Percentiles rank a stretch among this genome's conserved stretches.
Evolutionary conservation across 2,797 vertebrate species (phyloP).

Genomic region (Tympanoctomys barrerae): DNA sequence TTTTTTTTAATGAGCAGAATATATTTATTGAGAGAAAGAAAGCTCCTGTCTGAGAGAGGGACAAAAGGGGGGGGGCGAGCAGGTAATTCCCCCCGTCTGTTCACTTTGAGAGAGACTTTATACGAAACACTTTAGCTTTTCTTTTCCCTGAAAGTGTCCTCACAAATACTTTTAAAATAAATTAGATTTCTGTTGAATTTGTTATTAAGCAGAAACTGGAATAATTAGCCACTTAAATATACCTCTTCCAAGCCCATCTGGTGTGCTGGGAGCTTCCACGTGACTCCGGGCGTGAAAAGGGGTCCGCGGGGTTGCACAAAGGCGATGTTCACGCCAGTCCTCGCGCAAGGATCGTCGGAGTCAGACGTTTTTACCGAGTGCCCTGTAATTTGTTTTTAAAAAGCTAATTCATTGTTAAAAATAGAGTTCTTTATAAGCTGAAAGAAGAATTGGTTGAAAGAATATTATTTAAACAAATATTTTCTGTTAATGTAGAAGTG

Average conservation of each 20-base stretch:
- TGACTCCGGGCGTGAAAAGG: background rate
- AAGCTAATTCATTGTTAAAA: background rate
- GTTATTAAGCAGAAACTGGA: background rate
- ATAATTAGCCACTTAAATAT: background rate
- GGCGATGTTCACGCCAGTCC: background rate
- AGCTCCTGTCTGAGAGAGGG: too few species aligned
- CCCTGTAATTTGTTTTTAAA: background rate
- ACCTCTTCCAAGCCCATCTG: background rate
- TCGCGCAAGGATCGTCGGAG: background rate
- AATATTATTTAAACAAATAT: background rate
- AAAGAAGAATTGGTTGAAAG: background rate
- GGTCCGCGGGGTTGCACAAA: background rate
- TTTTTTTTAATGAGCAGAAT: background rate
- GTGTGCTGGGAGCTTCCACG: background rate
- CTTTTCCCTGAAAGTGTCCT: background rate
- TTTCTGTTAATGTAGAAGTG: background rate
- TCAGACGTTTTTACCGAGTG: background rate
- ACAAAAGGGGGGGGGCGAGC: too few species aligned
- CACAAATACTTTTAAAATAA: background rate
- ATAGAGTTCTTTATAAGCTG: background rate
- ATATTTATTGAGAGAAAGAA: too few species aligned
- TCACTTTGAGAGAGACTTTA: background rate
- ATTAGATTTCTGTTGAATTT: background rate
- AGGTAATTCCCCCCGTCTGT: background rate
- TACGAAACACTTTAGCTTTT: background rate